Percentiles rank a stretch among this genome's conserved stretches.
These are phyloP conservation scores for Amphiduros pacificus DNA, from an alignment of 2,888 invertebrate genomes.

Conservation along the genomic window DNA sequence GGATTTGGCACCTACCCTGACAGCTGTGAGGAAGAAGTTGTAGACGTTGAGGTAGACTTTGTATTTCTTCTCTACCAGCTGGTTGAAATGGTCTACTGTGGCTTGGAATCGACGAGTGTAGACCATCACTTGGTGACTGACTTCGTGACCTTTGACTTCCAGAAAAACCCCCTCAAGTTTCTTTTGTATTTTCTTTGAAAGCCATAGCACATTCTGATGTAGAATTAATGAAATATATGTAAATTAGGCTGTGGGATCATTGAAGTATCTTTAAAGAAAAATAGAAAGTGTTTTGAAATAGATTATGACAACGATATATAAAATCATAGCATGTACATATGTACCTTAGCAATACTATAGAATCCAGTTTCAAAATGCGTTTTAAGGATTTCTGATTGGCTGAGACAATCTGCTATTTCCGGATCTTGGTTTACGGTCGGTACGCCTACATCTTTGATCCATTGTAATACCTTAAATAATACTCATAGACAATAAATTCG, in stretches of 20 bases:
- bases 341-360: conserved; percentile 45
- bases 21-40: conserved; percentile 15
- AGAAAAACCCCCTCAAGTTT: conserved; percentile 16
- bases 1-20: conserved; percentile 10
- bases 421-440: conserved; percentile 20
- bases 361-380: conserved; percentile 41
- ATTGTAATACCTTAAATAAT: conserved; percentile 28
- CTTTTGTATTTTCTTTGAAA: conserved; percentile 17
- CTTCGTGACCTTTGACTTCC: background rate
- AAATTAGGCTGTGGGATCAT: too few species aligned
- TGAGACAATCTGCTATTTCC: conserved; percentile 31
- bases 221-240: too few species aligned
- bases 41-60: conserved; percentile 23
- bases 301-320: too few species aligned
- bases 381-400: conserved; percentile 43
- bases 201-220: conserved; percentile 23
- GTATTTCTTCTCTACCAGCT: conserved; percentile 19
- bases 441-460: conserved; percentile 23
- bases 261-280: too few species aligned
- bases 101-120: background rate
- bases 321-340: too few species aligned
- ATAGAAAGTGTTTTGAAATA: too few species aligned
- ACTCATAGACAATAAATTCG: background rate
- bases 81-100: conserved; percentile 10
- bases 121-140: background rate